A percentile compares a stretch with the other conserved stretches of the same genome.
phyloP scores from a whole-genome alignment of 2,888 invertebrate species.

The Scotopteryx bipunctaria region DNA sequence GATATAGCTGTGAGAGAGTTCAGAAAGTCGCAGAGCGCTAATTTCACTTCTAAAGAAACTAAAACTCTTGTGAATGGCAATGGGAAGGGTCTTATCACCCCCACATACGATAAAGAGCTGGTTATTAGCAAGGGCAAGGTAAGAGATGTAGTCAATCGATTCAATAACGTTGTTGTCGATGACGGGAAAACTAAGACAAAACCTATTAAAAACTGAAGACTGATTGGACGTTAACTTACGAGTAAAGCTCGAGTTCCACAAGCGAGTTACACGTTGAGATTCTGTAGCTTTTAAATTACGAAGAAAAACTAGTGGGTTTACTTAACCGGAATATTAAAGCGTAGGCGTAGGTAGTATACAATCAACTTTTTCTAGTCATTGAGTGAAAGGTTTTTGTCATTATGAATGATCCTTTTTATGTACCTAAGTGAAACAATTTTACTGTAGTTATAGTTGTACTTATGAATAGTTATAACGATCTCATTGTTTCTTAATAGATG shows the following conservation, averaged over 20 bases:
- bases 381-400: conserved; percentile 13
- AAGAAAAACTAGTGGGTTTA: neutral
- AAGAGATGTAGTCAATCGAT: conserved; percentile 75
- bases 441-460: neutral
- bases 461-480: neutral
- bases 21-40: conserved; percentile 69
- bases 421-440: too few species aligned
- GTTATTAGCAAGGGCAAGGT: conserved; percentile 78
- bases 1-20: conserved; percentile 73
- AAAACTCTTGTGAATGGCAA: conserved; percentile 60
- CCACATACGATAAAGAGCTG: conserved; percentile 73
- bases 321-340: neutral
- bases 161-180: conserved; percentile 61
- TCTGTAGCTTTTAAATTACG: neutral
- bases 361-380: conserved; percentile 12
- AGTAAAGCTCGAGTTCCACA: too few species aligned
- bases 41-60: conserved; percentile 48
- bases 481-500: neutral
- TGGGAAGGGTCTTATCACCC: conserved; percentile 64
- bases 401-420: neutral
- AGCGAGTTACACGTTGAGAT: neutral
- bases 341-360: neutral
- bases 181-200: conserved; percentile 45
- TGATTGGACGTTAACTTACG: conserved; percentile 37
- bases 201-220: conserved; percentile 57